These are phyloP conservation scores for Drosophila santomea DNA, from an alignment of 1,140 invertebrate species.

Conservation along the genomic window DNA sequence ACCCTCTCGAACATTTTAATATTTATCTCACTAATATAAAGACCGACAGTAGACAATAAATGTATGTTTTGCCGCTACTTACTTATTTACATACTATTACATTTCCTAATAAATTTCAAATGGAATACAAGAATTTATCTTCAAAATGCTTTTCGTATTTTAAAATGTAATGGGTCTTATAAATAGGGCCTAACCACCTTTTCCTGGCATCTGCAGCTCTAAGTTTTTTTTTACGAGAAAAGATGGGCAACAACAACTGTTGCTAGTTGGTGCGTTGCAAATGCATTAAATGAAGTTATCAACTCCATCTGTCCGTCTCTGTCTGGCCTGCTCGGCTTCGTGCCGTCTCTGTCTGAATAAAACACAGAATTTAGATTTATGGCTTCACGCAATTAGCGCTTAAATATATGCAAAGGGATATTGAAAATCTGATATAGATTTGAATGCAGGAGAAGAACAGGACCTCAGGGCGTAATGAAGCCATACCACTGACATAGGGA, in stretches of 20 bases:
- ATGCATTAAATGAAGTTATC: slow-evolving; percentile 81
- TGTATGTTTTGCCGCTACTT: no score
- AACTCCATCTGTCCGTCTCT: slow-evolving; percentile 37
- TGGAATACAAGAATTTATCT: no score
- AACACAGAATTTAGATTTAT: slow-evolving; percentile 77
- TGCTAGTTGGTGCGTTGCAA: slow-evolving; percentile 64
- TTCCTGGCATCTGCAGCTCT: background rate
- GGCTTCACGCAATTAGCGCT: slow-evolving; percentile 82
- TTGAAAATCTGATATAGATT: slow-evolving; percentile 60
- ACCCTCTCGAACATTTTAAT: no score
- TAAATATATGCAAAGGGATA: slow-evolving; percentile 82
- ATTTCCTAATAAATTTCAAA: no score
- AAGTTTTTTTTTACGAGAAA: slow-evolving; percentile 12
- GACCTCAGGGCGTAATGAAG: slow-evolving; percentile 70
- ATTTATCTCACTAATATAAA: no score
- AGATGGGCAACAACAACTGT: slow-evolving; percentile 50
- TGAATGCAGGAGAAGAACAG: slow-evolving; percentile 42
- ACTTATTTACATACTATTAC: no score
- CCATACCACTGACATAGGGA: slow-evolving; percentile 24
- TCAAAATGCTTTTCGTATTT: background rate
- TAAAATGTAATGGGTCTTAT: background rate
- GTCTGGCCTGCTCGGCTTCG: slow-evolving; percentile 7
- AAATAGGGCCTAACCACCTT: background rate
- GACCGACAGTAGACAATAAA: no score
- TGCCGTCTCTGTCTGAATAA: slow-evolving; percentile 45